Evolutionary conservation across 2,888 invertebrate species (phyloP), one percentile per base, ranked within the genome.

Genomic region (Eueremaeus valkanovi): DNA sequence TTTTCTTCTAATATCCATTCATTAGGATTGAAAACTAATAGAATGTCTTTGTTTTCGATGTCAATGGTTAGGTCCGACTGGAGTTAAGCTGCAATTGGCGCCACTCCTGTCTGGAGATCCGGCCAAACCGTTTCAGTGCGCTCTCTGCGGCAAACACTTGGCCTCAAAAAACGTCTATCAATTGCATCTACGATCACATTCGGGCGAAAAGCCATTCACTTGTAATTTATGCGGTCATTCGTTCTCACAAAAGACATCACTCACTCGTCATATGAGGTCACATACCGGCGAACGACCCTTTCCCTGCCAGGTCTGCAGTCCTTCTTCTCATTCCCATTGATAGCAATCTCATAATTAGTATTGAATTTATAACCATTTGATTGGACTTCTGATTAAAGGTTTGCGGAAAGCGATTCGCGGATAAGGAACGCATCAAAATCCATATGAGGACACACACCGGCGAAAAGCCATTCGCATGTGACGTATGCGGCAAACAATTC

Each of bases 241-340:
- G 79, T 92, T 92, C 82, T 88, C 89, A 11, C 90, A 91, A 82
- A 90, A 90, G 83, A 90, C 91, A 0, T 90, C 91, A 77, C 86
- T 92, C 55, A 90, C 88, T 5, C 83, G 91, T 72, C 92, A 93
- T 81, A 87, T 89, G 75, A 82, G 86, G 81, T 85, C 82, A 80
- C 83, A 84, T 75, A 82, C 81, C 76, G 84, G 84, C 58, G 78
- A 80, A 74, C 78, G 80, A 11, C 80, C 80, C n/a, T 80, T 80
- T 75, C 80, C 80, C 27, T 80, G 80, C 75, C 78, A 78, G 51
- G 80, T 79, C 5, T 70, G 75, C n/a, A n/a, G n/a, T n/a, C n/a
- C 66, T 40, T 2, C 58, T 27, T 33, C 9, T 2, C 9, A 11
- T 3, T 1, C 24, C 24, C 16, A 61, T 68, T 27, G n/a, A 72